Percentiles rank a stretch among this genome's conserved stretches.
These are phyloP conservation scores for Pygmarrhopalites habei DNA, from an alignment of 1,140 invertebrate species.

Conservation along the genomic window DNA sequence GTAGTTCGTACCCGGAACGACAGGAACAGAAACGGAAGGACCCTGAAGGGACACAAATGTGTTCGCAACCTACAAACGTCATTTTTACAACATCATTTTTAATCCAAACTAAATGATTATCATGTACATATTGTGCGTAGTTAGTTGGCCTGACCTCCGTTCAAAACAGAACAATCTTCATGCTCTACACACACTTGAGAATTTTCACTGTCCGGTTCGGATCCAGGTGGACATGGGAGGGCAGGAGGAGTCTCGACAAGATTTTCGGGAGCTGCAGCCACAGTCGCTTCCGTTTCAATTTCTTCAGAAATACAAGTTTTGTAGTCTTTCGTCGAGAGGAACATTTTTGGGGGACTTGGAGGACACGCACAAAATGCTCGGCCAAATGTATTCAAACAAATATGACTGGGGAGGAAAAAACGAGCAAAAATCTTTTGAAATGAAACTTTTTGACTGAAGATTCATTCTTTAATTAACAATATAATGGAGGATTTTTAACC, in stretches of 20 bases:
- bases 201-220: constrained; percentile 29
- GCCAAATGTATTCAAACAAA: constrained; percentile 69
- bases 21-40: constrained; percentile 43
- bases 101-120: too few relatives aligned
- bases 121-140: too few relatives aligned
- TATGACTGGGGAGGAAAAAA: too few relatives aligned
- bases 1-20: constrained; percentile 43
- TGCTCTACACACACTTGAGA: constrained; percentile 41
- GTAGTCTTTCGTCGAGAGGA: constrained; percentile 50
- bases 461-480: too few relatives aligned
- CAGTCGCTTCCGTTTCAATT: not conserved
- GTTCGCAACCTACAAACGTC: too few relatives aligned
- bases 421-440: too few relatives aligned
- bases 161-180: constrained; percentile 42
- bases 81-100: too few relatives aligned
- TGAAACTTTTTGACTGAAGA: too few relatives aligned
- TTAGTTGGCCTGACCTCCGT: too few relatives aligned
- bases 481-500: too few relatives aligned
- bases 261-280: constrained; percentile 21
- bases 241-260: constrained; percentile 7
- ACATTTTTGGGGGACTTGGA: too few relatives aligned
- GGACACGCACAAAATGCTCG: constrained; percentile 71
- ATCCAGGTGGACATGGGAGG: constrained; percentile 36
- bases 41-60: constrained; percentile 45
- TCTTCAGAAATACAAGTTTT: constrained; percentile 44